phyloP scores from a whole-genome alignment of 2,113 vertebrate genomes.

The Gymnocephalus cernua region DNA sequence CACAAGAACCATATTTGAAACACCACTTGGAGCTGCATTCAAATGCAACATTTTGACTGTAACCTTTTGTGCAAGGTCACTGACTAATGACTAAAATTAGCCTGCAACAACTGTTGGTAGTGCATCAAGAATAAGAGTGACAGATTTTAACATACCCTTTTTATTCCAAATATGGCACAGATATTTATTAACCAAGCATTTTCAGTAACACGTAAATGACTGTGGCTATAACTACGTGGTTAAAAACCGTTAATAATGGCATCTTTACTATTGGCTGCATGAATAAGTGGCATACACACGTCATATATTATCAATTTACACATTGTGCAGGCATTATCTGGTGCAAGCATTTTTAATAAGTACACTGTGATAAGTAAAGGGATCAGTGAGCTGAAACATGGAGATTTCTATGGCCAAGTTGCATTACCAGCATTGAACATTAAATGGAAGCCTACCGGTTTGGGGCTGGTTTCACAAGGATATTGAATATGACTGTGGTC shows the following conservation, averaged over 20 bases:
- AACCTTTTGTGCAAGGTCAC: background rate
- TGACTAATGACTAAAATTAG: background rate
- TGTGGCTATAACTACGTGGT: constrained; percentile 32
- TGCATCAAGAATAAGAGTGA: background rate
- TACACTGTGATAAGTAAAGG: constrained; percentile 7
- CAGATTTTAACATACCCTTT: constrained; percentile 25
- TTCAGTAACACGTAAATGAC: constrained; percentile 58
- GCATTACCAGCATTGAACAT: background rate
- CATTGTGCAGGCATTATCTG: constrained; percentile 32
- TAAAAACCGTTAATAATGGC: constrained; percentile 37
- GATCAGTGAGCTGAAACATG: constrained; percentile 13
- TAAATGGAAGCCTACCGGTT: constrained; percentile 20
- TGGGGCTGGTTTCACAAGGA: constrained; percentile 36
- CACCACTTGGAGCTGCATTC: background rate
- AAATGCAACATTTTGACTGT: background rate
- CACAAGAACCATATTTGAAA: background rate
- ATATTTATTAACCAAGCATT: constrained; percentile 39
- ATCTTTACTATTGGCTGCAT: constrained; percentile 54
- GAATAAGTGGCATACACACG: constrained; percentile 62
- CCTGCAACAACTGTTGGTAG: background rate
- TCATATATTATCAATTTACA: constrained; percentile 42
- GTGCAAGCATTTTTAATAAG: constrained; percentile 23
- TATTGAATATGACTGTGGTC: background rate
- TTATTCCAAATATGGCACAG: constrained; percentile 77
- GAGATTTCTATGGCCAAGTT: background rate